These are phyloP conservation scores for Ormyrus nitidulus DNA, from an alignment of 2,888 invertebrate species.

Conservation along the genomic window DNA sequence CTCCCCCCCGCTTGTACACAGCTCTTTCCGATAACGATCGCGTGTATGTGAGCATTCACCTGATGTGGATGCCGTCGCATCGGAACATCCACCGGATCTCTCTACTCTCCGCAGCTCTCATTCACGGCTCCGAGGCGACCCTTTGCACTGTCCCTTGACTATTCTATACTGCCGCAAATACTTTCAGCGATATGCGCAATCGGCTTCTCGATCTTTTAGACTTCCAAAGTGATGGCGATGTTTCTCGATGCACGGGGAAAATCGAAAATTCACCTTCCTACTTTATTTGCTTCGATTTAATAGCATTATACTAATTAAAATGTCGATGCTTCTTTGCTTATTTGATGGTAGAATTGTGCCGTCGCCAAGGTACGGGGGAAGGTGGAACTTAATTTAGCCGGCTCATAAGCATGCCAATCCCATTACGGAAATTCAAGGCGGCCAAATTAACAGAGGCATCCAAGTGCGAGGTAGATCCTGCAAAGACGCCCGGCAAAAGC, in stretches of 20 bases:
- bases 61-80: not conserved
- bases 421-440: not conserved
- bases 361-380: no score
- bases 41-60: constrained; percentile 16
- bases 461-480: not conserved
- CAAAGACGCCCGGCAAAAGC: not conserved
- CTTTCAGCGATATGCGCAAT: constrained; percentile 14
- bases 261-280: no score
- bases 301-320: no score
- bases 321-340: no score
- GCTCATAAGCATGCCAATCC: no score
- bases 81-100: constrained; percentile 6
- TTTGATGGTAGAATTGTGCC: no score
- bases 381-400: no score
- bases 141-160: constrained; percentile 27
- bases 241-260: no score
- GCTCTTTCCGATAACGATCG: constrained; percentile 24
- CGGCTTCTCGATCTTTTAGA: constrained; percentile 14
- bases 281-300: no score
- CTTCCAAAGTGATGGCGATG: no score
- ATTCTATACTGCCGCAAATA: not conserved
- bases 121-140: constrained; percentile 20
- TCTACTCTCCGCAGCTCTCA: constrained; percentile 13
- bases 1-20: no score
- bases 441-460: constrained; percentile 1